phyloP scores from a whole-genome alignment of 2,113 vertebrate species.

The Otolemur garnettii region DNA sequence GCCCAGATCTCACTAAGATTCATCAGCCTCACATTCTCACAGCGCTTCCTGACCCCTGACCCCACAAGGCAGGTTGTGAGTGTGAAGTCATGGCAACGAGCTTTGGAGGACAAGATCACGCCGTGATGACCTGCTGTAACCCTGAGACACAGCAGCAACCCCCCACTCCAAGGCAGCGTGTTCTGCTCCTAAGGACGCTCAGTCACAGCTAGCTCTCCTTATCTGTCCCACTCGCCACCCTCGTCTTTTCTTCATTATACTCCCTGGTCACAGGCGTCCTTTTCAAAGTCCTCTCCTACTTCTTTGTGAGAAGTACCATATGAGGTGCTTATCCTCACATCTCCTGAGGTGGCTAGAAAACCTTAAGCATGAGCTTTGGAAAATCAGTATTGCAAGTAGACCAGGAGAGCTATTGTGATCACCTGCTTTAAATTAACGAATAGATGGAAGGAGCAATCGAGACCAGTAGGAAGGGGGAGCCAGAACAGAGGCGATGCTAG shows the following conservation, averaged over 20 bases:
- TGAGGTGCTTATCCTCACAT: background rate
- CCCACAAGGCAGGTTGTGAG: background rate
- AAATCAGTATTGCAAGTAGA: background rate
- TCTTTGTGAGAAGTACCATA: background rate
- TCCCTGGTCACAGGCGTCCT: background rate
- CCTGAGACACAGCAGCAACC: background rate
- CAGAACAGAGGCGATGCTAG: slow-evolving; percentile 50
- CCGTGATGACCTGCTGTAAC: background rate
- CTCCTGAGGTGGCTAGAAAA: background rate
- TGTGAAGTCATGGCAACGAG: background rate
- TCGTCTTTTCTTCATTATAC: background rate
- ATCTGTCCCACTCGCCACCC: background rate
- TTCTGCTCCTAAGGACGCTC: background rate
- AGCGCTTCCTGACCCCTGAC: background rate
- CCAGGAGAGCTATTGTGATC: background rate
- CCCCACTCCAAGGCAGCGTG: background rate
- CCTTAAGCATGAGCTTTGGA: background rate
- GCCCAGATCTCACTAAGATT: background rate
- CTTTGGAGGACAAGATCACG: background rate
- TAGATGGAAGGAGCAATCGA: background rate
- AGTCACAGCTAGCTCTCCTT: background rate
- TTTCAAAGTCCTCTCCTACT: background rate
- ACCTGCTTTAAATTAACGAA: background rate
- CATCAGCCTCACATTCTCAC: background rate
- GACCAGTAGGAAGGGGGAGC: background rate